Evolutionary conservation across 2,888 invertebrate genomes (phyloP).

Genomic region (Agrochola lota): DNA sequence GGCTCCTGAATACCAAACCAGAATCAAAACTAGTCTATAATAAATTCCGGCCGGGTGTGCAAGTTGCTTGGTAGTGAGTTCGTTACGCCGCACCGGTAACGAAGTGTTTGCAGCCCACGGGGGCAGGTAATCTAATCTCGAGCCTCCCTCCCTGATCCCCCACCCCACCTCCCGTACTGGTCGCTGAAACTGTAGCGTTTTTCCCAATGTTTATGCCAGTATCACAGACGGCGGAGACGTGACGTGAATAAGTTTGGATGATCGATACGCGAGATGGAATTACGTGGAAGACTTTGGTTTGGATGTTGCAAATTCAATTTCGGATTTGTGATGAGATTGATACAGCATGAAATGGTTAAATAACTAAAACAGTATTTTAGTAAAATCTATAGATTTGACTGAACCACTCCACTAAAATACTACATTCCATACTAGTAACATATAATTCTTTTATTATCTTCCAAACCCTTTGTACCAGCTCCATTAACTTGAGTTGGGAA

Average conservation of each 20-base stretch:
- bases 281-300: slow-evolving; percentile 58
- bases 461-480: not conserved
- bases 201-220: slow-evolving; percentile 85
- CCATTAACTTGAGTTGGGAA: not conserved
- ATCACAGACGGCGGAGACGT: slow-evolving; percentile 79
- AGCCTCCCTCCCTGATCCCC: slow-evolving; percentile 59
- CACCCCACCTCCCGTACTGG: slow-evolving; percentile 42
- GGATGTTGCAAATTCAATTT: slow-evolving; percentile 57
- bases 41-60: slow-evolving; percentile 59
- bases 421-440: not conserved
- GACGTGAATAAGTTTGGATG: slow-evolving; percentile 63
- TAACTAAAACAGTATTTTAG: not conserved
- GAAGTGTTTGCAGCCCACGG: slow-evolving; percentile 88
- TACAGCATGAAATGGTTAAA: slow-evolving; percentile 14
- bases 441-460: not conserved
- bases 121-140: slow-evolving; percentile 88
- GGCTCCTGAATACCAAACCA: slow-evolving; percentile 41
- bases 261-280: slow-evolving; percentile 63
- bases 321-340: slow-evolving; percentile 42
- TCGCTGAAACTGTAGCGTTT: slow-evolving; percentile 77
- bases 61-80: slow-evolving; percentile 69
- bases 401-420: not conserved
- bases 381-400: not conserved
- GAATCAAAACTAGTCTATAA: slow-evolving; percentile 58
- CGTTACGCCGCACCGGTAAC: slow-evolving; percentile 81